phyloP scores from a whole-genome alignment of 2,888 invertebrate genomes.

The Macrophya alboannulata region DNA sequence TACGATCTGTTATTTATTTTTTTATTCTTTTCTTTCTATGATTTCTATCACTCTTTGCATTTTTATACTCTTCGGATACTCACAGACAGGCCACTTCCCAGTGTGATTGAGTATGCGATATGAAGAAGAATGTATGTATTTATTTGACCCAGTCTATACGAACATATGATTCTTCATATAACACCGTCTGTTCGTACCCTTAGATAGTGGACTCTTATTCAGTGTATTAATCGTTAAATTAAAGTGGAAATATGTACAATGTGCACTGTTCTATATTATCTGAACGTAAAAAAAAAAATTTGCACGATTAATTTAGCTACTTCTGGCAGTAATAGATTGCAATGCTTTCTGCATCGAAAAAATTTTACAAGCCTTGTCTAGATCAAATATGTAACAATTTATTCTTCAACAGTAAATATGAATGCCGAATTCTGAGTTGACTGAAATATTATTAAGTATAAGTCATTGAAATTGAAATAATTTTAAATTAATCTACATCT shows the following conservation, averaged over 20 bases:
- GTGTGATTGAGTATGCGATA: constrained; percentile 16
- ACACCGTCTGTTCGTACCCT: constrained; percentile 57
- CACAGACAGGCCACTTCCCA: constrained; percentile 17
- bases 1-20: constrained; percentile 13
- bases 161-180: constrained; percentile 51
- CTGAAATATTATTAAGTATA: constrained; percentile 31
- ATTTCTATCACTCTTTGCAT: constrained; percentile 52
- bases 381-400: constrained; percentile 11
- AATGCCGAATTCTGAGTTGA: neutral
- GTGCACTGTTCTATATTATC: constrained; percentile 42
- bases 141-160: neutral
- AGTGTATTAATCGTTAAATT: constrained; percentile 62
- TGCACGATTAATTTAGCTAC: constrained; percentile 30
- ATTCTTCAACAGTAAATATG: neutral
- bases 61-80: constrained; percentile 46
- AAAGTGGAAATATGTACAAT: constrained; percentile 54
- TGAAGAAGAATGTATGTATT: constrained; percentile 4
- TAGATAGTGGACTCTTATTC: constrained; percentile 61
- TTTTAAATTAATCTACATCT: constrained; percentile 29
- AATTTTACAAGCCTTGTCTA: constrained; percentile 28
- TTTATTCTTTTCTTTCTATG: constrained; percentile 18
- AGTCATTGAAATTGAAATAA: constrained; percentile 19
- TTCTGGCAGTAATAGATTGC: constrained; percentile 10
- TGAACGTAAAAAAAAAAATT: constrained; percentile 23
- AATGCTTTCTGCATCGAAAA: neutral